Conservation (phyloP, 2,113 vertebrate genomes). For the Eurypyga helias region DNA sequence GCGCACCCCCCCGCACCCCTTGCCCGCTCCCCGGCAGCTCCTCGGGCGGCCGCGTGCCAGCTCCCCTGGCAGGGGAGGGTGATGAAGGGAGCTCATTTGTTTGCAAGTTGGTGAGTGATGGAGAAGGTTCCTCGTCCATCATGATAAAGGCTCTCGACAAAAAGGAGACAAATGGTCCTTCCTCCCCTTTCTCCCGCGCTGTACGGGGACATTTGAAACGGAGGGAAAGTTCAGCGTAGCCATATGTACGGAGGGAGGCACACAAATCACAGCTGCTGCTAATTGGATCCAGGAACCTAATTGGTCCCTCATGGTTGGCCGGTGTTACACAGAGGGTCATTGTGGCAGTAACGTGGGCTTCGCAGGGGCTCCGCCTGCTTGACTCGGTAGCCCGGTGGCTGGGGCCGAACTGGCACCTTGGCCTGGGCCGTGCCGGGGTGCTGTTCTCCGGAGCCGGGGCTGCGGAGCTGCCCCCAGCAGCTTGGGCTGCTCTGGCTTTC, state of each 20-base stretch:
- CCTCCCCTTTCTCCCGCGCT: not conserved
- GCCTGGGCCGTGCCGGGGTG: fast-evolving
- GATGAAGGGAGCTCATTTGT: slow-evolving; percentile 63
- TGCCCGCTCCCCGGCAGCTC: not conserved
- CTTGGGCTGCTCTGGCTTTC: not conserved
- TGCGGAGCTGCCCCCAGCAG: not conserved
- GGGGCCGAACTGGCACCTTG: not conserved
- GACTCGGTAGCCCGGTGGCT: not conserved
- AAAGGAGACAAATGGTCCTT: slow-evolving; percentile 38
- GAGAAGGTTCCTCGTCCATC: slow-evolving; percentile 66
- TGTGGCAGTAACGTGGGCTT: not conserved
- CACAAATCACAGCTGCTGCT: slow-evolving; percentile 75
- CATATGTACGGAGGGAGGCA: slow-evolving; percentile 47
- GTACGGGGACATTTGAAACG: not conserved
- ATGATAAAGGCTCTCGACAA: slow-evolving; percentile 37
- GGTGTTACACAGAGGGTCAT: not conserved
- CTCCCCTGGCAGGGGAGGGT: slow-evolving; percentile 25
- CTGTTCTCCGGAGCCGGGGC: not conserved
- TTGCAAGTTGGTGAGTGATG: slow-evolving; percentile 59
- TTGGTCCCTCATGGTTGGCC: slow-evolving; percentile 48
- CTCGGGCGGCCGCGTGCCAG: not conserved
- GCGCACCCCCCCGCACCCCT: not conserved
- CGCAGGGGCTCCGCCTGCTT: fast-evolving
- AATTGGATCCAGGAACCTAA: slow-evolving; percentile 66
- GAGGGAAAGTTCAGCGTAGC: slow-evolving; percentile 57